These are phyloP conservation scores for Peromyscus leucopus DNA, from an alignment of 2,113 vertebrate genomes.

Conservation along the genomic window DNA sequence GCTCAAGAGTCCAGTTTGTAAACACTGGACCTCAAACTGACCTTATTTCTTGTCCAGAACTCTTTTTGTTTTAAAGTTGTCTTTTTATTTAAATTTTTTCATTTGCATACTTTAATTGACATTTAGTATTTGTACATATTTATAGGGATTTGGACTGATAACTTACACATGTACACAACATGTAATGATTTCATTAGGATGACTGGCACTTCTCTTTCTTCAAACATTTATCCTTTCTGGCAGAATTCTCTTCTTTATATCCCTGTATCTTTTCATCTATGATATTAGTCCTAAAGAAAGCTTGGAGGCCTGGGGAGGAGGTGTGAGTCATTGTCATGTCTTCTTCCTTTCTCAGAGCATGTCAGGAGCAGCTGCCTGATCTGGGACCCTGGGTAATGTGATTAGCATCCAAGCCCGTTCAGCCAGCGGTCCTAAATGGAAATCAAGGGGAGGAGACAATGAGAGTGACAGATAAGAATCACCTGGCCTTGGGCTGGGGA, in stretches of 20 bases:
- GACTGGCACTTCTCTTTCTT: background rate
- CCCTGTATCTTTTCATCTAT: background rate
- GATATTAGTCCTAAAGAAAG: background rate
- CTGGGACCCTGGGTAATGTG: background rate
- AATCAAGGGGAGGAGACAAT: background rate
- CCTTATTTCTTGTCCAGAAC: slow-evolving; percentile 9
- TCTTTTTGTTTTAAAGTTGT: background rate
- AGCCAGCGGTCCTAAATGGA: background rate
- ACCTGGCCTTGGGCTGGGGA: background rate
- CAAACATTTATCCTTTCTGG: background rate
- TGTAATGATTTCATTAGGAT: background rate
- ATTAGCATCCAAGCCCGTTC: background rate
- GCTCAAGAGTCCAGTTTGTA: background rate
- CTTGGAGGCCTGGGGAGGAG: background rate
- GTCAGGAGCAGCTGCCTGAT: background rate
- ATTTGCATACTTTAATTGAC: background rate
- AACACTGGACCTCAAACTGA: background rate
- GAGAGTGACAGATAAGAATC: background rate
- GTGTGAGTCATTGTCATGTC: background rate
- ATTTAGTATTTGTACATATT: background rate
- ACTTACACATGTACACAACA: background rate
- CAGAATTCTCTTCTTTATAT: background rate
- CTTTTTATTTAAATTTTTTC: background rate
- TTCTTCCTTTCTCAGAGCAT: background rate
- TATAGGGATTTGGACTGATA: background rate